Conservation (phyloP, 64 coral and sea anemone species). For the Cladopsammia gracilis region DNA sequence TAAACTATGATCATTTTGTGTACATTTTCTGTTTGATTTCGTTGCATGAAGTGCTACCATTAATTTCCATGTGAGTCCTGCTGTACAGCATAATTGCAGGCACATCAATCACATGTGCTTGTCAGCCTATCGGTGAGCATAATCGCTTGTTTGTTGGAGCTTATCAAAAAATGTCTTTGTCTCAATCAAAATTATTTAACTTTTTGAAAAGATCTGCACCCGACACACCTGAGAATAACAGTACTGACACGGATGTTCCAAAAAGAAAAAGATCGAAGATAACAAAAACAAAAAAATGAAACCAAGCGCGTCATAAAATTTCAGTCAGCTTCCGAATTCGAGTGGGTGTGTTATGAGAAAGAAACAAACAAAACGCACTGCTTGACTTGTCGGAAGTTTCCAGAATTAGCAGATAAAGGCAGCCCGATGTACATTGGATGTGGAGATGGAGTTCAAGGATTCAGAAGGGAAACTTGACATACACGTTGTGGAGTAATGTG, state of each 20-base stretch:
- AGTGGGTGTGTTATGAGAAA: neutral
- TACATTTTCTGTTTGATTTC: constrained; percentile 5
- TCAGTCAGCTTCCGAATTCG: neutral
- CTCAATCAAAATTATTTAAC: constrained; percentile 12
- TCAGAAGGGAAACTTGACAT: too few species aligned
- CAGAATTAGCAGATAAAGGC: constrained; percentile 30
- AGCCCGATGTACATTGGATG: neutral
- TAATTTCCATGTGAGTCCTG: too few species aligned
- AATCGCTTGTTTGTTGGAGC: neutral
- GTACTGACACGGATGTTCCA: constrained; percentile 4
- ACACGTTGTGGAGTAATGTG: neutral
- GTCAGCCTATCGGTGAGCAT: neutral
- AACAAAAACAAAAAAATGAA: constrained; percentile 4
- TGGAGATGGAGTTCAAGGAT: too few species aligned
- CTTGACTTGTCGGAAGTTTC: neutral
- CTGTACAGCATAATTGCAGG: too few species aligned
- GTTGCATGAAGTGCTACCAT: neutral
- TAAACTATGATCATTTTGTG: constrained; percentile 8
- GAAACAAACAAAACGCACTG: constrained; percentile 9
- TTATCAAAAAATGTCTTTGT: neutral
- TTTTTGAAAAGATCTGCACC: neutral
- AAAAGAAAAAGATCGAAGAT: neutral
- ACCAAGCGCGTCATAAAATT: constrained; percentile 10
- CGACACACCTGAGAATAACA: neutral
- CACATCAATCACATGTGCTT: neutral